These are phyloP conservation scores for Stratiolaelaps scimitus DNA, from an alignment of 1,140 invertebrate genomes.

Conservation along the genomic window DNA sequence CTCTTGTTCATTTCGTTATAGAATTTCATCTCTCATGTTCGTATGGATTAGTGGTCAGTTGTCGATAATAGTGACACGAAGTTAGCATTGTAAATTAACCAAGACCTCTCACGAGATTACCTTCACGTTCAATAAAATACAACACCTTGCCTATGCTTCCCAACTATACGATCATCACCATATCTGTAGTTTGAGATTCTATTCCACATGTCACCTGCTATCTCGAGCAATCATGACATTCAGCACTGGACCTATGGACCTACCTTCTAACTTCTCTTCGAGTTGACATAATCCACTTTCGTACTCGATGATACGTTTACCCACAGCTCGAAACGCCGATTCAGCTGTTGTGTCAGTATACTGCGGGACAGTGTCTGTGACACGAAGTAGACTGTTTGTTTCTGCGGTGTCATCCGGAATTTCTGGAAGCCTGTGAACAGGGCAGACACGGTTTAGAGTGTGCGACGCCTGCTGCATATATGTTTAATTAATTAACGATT, in stretches of 20 bases:
- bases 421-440: constrained; percentile 60
- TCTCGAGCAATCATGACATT: neutral
- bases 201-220: neutral
- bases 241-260: neutral
- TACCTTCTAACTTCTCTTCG: constrained; percentile 47
- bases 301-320: constrained; percentile 64
- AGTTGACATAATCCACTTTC: constrained; percentile 58
- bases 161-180: too few relatives aligned
- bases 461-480: too few relatives aligned
- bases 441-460: too few relatives aligned
- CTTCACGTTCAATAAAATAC: too few relatives aligned
- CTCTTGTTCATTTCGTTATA: too few relatives aligned
- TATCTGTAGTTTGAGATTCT: neutral
- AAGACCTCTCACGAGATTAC: too few relatives aligned
- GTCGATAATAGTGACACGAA: too few relatives aligned
- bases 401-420: constrained; percentile 64
- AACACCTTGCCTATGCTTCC: too few relatives aligned
- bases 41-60: too few relatives aligned
- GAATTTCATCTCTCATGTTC: too few relatives aligned
- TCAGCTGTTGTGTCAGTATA: constrained; percentile 66
- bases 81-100: too few relatives aligned
- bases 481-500: too few relatives aligned
- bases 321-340: constrained; percentile 64
- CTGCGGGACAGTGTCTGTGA: constrained; percentile 55
- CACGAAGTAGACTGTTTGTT: constrained; percentile 58